Evolutionary conservation across 2,113 vertebrate species (phyloP).

Genomic region (Callospermophilus lateralis): DNA sequence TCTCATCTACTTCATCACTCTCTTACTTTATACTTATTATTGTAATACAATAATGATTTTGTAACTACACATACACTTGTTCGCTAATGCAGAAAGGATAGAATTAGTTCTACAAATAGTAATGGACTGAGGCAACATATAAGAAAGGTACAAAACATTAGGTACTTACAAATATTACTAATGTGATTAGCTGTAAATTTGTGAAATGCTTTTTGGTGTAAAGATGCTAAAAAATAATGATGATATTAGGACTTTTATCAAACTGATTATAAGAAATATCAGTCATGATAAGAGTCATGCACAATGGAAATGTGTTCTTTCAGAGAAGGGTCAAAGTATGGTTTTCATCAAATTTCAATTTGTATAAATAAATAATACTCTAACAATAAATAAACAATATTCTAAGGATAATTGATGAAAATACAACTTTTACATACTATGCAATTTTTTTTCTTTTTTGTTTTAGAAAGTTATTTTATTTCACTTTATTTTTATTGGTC

Average conservation of each 20-base stretch:
- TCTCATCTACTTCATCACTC: accelerated
- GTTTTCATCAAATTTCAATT: background rate
- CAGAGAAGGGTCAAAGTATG: accelerated
- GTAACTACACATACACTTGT: background rate
- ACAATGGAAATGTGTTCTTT: accelerated
- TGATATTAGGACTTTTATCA: background rate
- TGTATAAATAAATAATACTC: background rate
- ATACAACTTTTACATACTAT: background rate
- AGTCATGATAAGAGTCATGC: background rate
- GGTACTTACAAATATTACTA: background rate
- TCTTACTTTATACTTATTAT: background rate
- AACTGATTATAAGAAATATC: background rate
- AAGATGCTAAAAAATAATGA: background rate
- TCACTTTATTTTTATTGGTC: too few relatives aligned
- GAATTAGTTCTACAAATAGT: conserved; percentile 55
- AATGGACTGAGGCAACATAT: conserved; percentile 7
- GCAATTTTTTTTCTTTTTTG: background rate
- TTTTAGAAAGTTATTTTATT: too few relatives aligned
- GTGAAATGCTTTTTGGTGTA: background rate
- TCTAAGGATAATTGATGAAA: background rate
- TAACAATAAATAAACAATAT: background rate
- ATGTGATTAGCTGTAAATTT: background rate
- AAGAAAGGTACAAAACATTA: background rate
- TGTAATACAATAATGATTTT: background rate
- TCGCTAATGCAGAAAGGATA: conserved; percentile 26